A percentile compares a stretch with the other conserved stretches of the same genome.
These are phyloP conservation scores for Apodemus sylvaticus DNA, from an alignment of 2,113 vertebrate genomes.

Conservation along the genomic window DNA sequence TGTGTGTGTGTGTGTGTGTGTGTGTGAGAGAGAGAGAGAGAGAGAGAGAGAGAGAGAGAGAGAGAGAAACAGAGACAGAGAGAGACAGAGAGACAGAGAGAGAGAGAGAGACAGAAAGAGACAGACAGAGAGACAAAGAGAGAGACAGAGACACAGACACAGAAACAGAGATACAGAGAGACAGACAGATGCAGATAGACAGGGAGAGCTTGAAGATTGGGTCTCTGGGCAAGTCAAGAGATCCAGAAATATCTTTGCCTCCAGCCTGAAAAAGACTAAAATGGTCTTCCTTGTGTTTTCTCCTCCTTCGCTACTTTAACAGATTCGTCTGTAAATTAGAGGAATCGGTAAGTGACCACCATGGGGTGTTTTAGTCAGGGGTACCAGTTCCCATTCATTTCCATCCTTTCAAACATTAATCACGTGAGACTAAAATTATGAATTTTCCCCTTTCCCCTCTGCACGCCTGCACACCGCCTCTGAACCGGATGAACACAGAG, in stretches of 20 bases:
- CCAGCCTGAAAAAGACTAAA: background rate
- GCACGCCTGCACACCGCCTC: background rate
- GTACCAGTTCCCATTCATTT: background rate
- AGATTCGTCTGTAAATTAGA: background rate
- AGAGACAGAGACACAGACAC: background rate
- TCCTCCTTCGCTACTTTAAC: background rate
- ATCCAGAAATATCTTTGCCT: background rate
- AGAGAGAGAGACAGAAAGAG: no score
- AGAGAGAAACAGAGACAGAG: no score
- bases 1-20: no score
- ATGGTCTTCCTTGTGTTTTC: background rate
- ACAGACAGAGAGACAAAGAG: background rate
- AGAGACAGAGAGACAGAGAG: no score
- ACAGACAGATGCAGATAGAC: background rate
- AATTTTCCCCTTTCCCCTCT: background rate
- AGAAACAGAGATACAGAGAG: no score
- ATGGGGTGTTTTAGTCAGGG: background rate
- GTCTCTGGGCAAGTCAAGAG: background rate
- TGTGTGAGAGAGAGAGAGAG: no score
- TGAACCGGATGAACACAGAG: constrained; percentile 30
- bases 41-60: no score
- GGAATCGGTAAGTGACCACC: background rate
- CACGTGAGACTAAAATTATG: background rate
- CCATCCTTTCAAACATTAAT: background rate
- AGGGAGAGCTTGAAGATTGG: background rate